Percentiles rank a stretch among this genome's conserved stretches.
Conservation (phyloP, 2,797 vertebrate species). For the Pseudomugil tenellus region DNA sequence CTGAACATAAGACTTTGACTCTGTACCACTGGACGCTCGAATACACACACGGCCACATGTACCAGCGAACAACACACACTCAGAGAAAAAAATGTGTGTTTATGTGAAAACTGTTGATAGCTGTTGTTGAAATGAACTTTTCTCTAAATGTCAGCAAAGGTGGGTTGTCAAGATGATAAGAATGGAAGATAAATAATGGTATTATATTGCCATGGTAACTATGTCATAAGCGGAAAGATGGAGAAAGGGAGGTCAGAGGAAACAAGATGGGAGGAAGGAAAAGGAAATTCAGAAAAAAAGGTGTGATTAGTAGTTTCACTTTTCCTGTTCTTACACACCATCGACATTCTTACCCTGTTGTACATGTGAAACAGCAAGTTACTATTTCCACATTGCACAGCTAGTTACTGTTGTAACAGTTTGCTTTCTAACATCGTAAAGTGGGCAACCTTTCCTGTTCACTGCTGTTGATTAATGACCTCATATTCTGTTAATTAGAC, state of each 20-base stretch:
- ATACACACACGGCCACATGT: constrained; percentile 33
- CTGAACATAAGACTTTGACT: constrained; percentile 45
- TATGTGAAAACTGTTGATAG: constrained; percentile 43
- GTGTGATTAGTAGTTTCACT: background rate
- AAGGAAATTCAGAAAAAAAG: constrained; percentile 7
- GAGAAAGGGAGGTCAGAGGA: background rate
- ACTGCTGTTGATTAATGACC: constrained; percentile 93
- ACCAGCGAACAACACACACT: constrained; percentile 19
- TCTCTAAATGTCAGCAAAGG: constrained; percentile 73
- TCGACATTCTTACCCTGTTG: constrained; percentile 35
- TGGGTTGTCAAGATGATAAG: constrained; percentile 68
- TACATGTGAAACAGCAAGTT: constrained; percentile 28
- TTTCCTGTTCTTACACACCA: constrained; percentile 9
- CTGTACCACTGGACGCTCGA: constrained; percentile 30
- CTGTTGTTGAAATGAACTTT: constrained; percentile 61
- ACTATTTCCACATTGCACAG: constrained; percentile 37
- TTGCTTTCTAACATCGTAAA: constrained; percentile 74
- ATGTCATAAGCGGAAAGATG: constrained; percentile 35
- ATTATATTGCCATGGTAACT: constrained; percentile 68
- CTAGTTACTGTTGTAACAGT: constrained; percentile 64
- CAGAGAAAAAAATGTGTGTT: constrained; percentile 3
- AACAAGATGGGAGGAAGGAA: background rate
- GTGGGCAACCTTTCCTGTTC: constrained; percentile 87
- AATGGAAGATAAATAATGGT: constrained; percentile 64
- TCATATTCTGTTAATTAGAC: constrained; percentile 95